Conservation (phyloP, 2,888 invertebrate genomes). For the Papilio elwesi region DNA sequence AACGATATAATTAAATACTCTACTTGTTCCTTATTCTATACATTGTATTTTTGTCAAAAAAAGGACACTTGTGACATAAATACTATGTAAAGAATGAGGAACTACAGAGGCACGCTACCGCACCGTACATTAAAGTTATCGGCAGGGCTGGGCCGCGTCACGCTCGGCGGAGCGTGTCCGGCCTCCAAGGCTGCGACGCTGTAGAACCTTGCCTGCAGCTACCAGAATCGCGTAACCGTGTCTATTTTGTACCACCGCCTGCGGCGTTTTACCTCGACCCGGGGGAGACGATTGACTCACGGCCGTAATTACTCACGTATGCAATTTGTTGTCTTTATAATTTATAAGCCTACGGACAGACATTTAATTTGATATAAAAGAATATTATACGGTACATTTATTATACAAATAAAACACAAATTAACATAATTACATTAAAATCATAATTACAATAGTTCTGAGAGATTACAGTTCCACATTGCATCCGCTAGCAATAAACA, state of each 20-base stretch:
- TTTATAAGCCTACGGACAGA: background rate
- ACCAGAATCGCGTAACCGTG: conserved; percentile 58
- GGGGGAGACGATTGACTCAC: conserved; percentile 36
- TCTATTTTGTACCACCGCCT: conserved; percentile 55
- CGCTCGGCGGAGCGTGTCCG: conserved; percentile 73
- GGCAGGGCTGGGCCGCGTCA: conserved; percentile 69
- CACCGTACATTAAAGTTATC: conserved; percentile 67
- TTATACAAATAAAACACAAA: no score
- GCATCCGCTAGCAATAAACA: no score
- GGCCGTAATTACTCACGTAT: conserved; percentile 32
- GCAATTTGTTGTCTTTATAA: conserved; percentile 16
- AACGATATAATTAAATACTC: no score
- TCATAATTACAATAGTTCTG: no score
- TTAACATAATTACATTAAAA: no score
- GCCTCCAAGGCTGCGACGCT: conserved; percentile 77
- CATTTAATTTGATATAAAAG: background rate
- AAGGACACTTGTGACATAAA: background rate
- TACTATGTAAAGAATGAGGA: conserved; percentile 42
- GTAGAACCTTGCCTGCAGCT: conserved; percentile 62
- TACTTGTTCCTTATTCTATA: no score
- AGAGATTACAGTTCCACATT: no score
- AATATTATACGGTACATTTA: no score
- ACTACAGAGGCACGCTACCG: conserved; percentile 43
- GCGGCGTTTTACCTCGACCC: conserved; percentile 49
- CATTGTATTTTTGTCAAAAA: no score